These are phyloP conservation scores for Heliconius charithonia DNA, from an alignment of 2,888 invertebrate species.

Conservation along the genomic window DNA sequence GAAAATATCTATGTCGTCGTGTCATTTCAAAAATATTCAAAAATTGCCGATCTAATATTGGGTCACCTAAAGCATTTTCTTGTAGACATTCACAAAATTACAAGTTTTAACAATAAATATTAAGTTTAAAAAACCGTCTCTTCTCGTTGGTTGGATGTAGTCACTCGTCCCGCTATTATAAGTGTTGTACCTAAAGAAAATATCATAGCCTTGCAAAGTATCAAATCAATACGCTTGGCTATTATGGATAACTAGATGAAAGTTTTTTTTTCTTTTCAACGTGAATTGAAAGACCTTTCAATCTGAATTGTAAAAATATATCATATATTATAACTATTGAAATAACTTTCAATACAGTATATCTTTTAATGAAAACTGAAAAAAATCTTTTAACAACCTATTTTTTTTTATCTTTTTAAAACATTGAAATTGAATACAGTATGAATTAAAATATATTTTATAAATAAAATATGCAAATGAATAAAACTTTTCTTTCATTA, in stretches of 20 bases:
- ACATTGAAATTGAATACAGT: slow-evolving; percentile 6
- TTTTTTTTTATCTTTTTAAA: background rate
- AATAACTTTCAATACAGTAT: background rate
- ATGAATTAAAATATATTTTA: background rate
- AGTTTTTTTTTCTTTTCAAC: background rate
- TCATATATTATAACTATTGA: background rate
- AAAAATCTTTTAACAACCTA: background rate
- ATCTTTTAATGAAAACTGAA: background rate
- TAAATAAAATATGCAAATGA: background rate
- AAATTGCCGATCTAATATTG: too few relatives aligned
- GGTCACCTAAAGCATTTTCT: too few relatives aligned
- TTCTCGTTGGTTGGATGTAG: background rate
- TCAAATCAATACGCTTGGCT: slow-evolving; percentile 15
- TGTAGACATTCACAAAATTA: background rate
- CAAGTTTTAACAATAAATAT: background rate
- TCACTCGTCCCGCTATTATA: slow-evolving; percentile 5
- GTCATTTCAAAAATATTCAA: too few relatives aligned
- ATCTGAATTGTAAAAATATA: slow-evolving; percentile 6
- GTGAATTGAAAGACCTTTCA: slow-evolving; percentile 2
- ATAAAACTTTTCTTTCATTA: background rate
- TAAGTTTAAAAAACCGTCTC: background rate
- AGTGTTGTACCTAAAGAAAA: slow-evolving; percentile 18
- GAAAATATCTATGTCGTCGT: too few relatives aligned
- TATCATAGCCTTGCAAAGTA: slow-evolving; percentile 13
- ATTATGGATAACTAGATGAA: slow-evolving; percentile 16